Base-by-base conservation (phyloP, 2,113 vertebrate genomes). In the human region DNA sequence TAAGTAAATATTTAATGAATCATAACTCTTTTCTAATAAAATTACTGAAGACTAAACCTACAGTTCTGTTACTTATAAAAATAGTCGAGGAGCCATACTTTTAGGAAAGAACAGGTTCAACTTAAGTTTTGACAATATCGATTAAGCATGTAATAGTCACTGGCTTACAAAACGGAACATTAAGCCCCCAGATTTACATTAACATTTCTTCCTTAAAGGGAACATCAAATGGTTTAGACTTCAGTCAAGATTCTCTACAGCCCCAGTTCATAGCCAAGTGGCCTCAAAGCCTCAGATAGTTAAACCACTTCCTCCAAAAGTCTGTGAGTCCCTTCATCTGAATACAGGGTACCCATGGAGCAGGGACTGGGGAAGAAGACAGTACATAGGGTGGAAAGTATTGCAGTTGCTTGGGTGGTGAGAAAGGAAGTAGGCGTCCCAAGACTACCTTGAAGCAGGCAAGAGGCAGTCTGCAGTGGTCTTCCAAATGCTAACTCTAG, bases 391-490 rank as follows among this genome's bases (percentile, higher is more conserved):
- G 90, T 98, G 98, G 95, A 97, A 98, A 98, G 93, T 84, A 94
- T 68, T 86, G 93, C 90, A 81, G 95, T 96, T 96, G 86, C 90
- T 92, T 72, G 57, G 72, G 94, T 91, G n/a, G 85, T 95, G 89
- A 95, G 96, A 98, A 98, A 99, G 98, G 98, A 98, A 98, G 98
- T 98, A 97, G 98, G 97, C 90, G 90, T 98, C 94, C 96, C 80
- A 95, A 97, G 97, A 80, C 97, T 97, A 93, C 95, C 93, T 55
- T 93, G 95, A 97, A 97, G 95, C 89, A 98, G 97, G 95, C 97
- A 98, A 98, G 95, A 93, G 85, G 98, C 95, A 86, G 94, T 97
- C 95, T 98, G 89, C 91, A 90, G 84, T 85, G 89, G 96, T 97
- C n/a, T 98, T 93, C 97, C 97, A 94, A 94, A 84, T 17, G 48